Conservation (phyloP, 1,140 invertebrate species). For the Drosophila melanica region DNA sequence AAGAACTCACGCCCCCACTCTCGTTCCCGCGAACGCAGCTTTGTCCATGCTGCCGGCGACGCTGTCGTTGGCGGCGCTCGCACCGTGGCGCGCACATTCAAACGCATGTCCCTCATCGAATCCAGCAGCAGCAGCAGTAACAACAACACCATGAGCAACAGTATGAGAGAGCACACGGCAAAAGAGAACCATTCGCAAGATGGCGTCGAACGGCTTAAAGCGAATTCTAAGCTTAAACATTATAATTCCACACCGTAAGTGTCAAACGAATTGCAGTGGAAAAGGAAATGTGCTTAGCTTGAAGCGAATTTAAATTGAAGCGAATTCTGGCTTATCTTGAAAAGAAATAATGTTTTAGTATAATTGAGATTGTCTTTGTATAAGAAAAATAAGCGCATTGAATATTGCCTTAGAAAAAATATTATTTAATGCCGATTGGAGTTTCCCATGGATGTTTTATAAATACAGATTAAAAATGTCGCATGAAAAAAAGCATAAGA, state of each 20-base stretch:
- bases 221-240: constrained; percentile 33
- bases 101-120: constrained; percentile 53
- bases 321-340: too few species aligned
- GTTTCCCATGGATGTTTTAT: too few species aligned
- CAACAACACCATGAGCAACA: constrained; percentile 2
- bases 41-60: constrained; percentile 41
- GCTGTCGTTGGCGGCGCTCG: constrained; percentile 49
- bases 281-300: background rate
- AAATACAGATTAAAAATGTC: too few species aligned
- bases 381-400: too few species aligned
- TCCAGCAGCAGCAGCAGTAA: constrained; percentile 21
- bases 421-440: too few species aligned
- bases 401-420: too few species aligned
- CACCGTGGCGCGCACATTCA: constrained; percentile 41
- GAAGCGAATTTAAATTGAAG: background rate
- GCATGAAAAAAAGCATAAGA: too few species aligned
- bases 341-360: too few species aligned
- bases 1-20: constrained; percentile 4
- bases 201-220: constrained; percentile 23
- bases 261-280: background rate
- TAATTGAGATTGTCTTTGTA: too few species aligned
- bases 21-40: constrained; percentile 41
- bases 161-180: constrained; percentile 16
- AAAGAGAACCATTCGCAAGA: constrained; percentile 15
- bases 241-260: constrained; percentile 60